phyloP scores from a whole-genome alignment of 2,113 vertebrate genomes.

The Nestor notabilis region DNA sequence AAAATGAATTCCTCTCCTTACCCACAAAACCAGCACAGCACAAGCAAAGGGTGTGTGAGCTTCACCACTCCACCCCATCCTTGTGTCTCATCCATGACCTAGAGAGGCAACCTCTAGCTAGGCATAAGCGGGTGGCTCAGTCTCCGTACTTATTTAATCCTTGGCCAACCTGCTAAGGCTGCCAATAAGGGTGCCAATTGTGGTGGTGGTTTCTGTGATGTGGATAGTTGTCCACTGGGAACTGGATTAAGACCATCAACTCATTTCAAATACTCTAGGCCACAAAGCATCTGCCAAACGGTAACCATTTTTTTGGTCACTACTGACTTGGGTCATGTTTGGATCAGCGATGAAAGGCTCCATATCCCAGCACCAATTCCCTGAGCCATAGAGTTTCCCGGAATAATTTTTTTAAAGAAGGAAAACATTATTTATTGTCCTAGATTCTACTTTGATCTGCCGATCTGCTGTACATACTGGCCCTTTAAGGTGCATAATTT shows the following conservation, averaged over 20 bases:
- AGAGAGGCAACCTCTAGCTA: constrained; percentile 61
- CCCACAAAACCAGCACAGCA: constrained; percentile 57
- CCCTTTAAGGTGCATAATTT: not conserved
- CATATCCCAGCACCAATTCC: constrained; percentile 30
- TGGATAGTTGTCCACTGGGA: constrained; percentile 64
- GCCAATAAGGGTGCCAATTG: constrained; percentile 66
- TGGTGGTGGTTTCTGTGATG: constrained; percentile 73
- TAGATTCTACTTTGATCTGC: constrained; percentile 23
- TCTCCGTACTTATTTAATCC: constrained; percentile 63
- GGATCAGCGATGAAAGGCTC: constrained; percentile 64
- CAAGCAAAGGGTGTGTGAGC: constrained; percentile 58
- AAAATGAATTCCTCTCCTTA: constrained; percentile 40
- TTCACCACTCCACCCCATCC: constrained; percentile 48
- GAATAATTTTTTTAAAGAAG: constrained; percentile 46
- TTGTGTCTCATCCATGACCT: constrained; percentile 57
- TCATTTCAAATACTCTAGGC: constrained; percentile 62
- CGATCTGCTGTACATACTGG: not conserved
- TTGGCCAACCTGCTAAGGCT: constrained; percentile 59
- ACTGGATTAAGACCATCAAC: constrained; percentile 68
- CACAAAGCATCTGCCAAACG: constrained; percentile 66
- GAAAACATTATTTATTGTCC: constrained; percentile 13
- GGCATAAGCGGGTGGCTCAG: constrained; percentile 43
- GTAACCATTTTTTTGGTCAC: constrained; percentile 57
- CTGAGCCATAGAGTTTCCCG: constrained; percentile 31
- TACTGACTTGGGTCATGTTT: constrained; percentile 57